Base-by-base conservation (phyloP, 2,888 invertebrate genomes). In the Xanthorhoe spadicearia region DNA sequence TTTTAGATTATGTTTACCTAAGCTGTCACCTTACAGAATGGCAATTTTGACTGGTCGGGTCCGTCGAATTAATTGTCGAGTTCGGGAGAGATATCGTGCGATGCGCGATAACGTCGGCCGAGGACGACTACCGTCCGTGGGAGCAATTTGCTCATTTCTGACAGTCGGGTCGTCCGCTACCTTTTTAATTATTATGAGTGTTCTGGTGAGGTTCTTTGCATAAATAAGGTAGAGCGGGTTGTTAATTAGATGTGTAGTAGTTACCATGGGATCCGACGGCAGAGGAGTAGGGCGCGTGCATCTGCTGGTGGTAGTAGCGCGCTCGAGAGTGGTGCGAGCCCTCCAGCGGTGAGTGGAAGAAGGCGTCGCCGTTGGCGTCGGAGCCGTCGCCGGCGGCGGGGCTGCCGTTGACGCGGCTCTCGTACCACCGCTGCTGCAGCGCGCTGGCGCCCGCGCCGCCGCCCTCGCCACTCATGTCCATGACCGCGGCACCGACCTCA, bases 241-340 rank as follows among this genome's bases (percentile, higher is more conserved):
- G 71, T 77, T 67, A 72, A 70, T 57, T 65, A 69, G 62, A 60
- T 71, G 6, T 18, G 32, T 17, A 38, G 58, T 48, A 75, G 93
- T 90, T 76, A 94, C 94, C 93, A 79, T 94, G 94, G 70, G 93
- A 93, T 72, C 91, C 85, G 79, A 94, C 94, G 64, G 94, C 93
- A 66, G 94, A 86, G 68, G 94, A 93, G 83, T 93, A 94, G 74
- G 94, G 93, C 76, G 90, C 90, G 83, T 94, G 94, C 93, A 94
- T 94, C 78, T 94, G 94, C 82, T 93, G 94, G 77, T 94, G 94
- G 88, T 94, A 94, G 87, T 94, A 94, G 68, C 94, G 90, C 73
- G 93, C 92, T 81, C 93, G 88, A 82, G 93, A 90, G 81, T 93
- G 91, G 82, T 94, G 93, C 81, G 88, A 94, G 88, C 91, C 92